Evolutionary conservation across 2,113 vertebrate genomes (phyloP), one percentile per base, ranked within the genome.

Genomic region (Salvelinus namaycush): DNA sequence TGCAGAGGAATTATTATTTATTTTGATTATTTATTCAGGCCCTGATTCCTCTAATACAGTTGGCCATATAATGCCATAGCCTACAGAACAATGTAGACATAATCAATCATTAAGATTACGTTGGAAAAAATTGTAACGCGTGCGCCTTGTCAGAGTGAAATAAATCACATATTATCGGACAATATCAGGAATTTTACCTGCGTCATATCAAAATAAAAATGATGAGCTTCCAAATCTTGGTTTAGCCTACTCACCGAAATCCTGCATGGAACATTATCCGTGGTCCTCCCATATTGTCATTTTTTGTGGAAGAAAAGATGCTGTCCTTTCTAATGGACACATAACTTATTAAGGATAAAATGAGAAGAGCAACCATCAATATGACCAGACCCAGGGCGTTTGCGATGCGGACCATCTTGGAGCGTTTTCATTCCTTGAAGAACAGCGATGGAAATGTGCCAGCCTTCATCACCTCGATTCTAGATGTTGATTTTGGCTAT

Each of bases 301-400:
- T 96, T 81, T 95, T 96, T 54, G 95, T 94, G 85, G 95, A 92
- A 72, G 92, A 85, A 92, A 97, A 97, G 92, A 97, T 94, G 88
- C 96, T 97, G 90, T 97, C 96, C 91, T 95, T 99, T 86, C 96
- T 94, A 80, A 97, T 94, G 57, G 97, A 98, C 44, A 98, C 97
- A 88, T 98, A 99, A 93, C 96, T 98, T 94, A 99, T 97, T 87
- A 99, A 94, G 70, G 97, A 99, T 79, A 99, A 86, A 70, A 98
- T 96, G 89, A 99, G 93, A 87, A 99, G 91, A 49, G 96, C 96
- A 68, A 98, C 95, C 92, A 96, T 96, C 84, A 99, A 94, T 89
- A 98, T 97, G 70, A 98, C 90, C 92, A 98, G 91, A 84, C 97
- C 97, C 91, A 98, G 91, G 86, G 96, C 96, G 88, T 96, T 97